A percentile compares a stretch with the other conserved stretches of the same genome.
Conservation (phyloP, 1,140 invertebrate species). For the Limonius californicus region DNA sequence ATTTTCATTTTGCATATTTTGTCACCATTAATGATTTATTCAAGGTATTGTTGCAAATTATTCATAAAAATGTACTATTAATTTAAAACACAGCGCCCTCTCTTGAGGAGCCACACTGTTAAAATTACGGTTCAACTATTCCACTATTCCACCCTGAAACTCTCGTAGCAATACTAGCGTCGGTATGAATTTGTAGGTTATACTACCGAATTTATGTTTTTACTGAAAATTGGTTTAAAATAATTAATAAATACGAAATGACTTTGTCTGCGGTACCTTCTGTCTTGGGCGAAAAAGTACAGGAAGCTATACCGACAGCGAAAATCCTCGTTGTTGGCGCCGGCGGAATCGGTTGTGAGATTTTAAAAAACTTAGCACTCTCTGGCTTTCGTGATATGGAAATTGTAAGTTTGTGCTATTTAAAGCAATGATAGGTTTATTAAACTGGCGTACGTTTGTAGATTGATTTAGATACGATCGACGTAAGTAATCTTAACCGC, state of each 20-base stretch:
- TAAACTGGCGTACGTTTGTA: slow-evolving; percentile 44
- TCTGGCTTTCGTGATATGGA: slow-evolving; percentile 92
- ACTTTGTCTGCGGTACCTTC: slow-evolving; percentile 9
- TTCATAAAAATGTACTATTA: too few relatives aligned
- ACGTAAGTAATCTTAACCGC: slow-evolving; percentile 98
- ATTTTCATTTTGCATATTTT: too few relatives aligned
- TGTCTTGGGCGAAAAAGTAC: slow-evolving; percentile 23
- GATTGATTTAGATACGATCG: slow-evolving; percentile 99
- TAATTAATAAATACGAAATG: slow-evolving; percentile 12
- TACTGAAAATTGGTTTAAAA: not conserved
- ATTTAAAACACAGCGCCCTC: too few relatives aligned
- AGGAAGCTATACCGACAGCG: slow-evolving; percentile 29
- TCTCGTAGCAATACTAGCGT: too few relatives aligned
- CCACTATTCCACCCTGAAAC: too few relatives aligned
- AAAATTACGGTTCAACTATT: too few relatives aligned
- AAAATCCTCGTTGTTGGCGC: slow-evolving; percentile 87
- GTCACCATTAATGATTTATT: too few relatives aligned
- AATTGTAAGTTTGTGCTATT: slow-evolving; percentile 71
- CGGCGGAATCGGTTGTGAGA: slow-evolving; percentile 98
- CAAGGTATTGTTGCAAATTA: too few relatives aligned
- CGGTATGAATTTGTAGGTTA: too few relatives aligned
- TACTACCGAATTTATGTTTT: not conserved
- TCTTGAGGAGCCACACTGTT: too few relatives aligned
- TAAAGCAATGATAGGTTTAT: not conserved
- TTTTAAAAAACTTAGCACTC: slow-evolving; percentile 95